Conservation (phyloP, 2,888 invertebrate species). For the Mechanitis messenoides region DNA sequence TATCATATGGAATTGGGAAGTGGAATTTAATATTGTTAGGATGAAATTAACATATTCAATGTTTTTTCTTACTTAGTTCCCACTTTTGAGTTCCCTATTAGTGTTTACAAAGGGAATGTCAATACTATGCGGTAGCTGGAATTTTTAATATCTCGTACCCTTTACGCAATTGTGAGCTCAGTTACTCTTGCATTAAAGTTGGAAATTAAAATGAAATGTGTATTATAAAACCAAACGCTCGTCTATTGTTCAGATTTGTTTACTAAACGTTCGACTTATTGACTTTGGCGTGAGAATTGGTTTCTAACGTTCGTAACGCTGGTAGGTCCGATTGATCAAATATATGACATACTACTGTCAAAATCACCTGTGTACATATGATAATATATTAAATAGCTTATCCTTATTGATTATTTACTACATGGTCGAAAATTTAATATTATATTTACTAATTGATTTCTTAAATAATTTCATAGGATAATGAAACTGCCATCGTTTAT, state of each 20-base stretch:
- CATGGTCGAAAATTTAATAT: neutral
- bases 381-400: conserved; percentile 22
- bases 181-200: conserved; percentile 12
- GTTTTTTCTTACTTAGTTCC: conserved; percentile 72
- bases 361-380: conserved; percentile 38
- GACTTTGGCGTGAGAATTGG: conserved; percentile 74
- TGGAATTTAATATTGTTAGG: conserved; percentile 4
- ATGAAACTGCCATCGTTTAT: too few relatives aligned
- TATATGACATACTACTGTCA: conserved; percentile 64
- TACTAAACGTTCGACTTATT: conserved; percentile 66
- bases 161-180: conserved; percentile 13
- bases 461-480: too few relatives aligned
- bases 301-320: conserved; percentile 66
- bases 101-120: conserved; percentile 72
- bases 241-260: conserved; percentile 67
- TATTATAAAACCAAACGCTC: conserved; percentile 48
- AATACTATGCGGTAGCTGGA: conserved; percentile 62
- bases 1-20: neutral
- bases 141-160: conserved; percentile 39
- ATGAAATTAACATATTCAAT: conserved; percentile 71
- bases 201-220: conserved; percentile 18
- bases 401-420: conserved; percentile 14
- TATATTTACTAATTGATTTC: too few relatives aligned
- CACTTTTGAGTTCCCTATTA: conserved; percentile 74
- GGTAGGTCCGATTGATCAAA: conserved; percentile 67